phyloP scores from a whole-genome alignment of 2,888 invertebrate species.

The Dascillus cervinus region DNA sequence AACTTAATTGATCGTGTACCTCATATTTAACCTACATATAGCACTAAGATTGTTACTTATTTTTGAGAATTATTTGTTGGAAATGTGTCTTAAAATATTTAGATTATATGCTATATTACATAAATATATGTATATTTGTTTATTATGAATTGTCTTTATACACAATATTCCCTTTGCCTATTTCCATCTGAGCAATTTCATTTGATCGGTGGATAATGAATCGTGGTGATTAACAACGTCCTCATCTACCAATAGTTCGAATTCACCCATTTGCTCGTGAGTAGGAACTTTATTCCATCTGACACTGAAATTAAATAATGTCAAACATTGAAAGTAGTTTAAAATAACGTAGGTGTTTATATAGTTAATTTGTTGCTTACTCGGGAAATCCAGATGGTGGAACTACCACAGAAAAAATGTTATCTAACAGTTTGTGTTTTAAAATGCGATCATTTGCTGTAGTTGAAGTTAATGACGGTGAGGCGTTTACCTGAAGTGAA shows the following conservation, averaged over 20 bases:
- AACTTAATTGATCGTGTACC: no score
- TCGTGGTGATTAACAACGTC: conserved; percentile 59
- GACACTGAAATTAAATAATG: conserved; percentile 44
- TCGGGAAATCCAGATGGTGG: conserved; percentile 86
- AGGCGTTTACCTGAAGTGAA: conserved; percentile 83
- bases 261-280: conserved; percentile 70
- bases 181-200: conserved; percentile 29
- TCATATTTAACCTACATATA: no score
- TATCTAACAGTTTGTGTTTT: conserved; percentile 89
- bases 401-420: conserved; percentile 82
- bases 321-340: background rate
- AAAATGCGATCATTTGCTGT: conserved; percentile 90
- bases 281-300: conserved; percentile 79
- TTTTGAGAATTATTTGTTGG: no score
- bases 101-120: no score
- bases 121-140: no score
- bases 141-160: no score
- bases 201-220: conserved; percentile 17
- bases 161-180: conserved; percentile 16
- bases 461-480: conserved; percentile 89
- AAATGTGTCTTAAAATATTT: no score
- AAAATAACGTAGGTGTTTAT: no score
- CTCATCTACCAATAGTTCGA: conserved; percentile 78
- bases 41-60: no score
- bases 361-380: no score